These are phyloP conservation scores for Poeciliopsis infans DNA, from an alignment of 2,797 vertebrate genomes.

Conservation along the genomic window DNA sequence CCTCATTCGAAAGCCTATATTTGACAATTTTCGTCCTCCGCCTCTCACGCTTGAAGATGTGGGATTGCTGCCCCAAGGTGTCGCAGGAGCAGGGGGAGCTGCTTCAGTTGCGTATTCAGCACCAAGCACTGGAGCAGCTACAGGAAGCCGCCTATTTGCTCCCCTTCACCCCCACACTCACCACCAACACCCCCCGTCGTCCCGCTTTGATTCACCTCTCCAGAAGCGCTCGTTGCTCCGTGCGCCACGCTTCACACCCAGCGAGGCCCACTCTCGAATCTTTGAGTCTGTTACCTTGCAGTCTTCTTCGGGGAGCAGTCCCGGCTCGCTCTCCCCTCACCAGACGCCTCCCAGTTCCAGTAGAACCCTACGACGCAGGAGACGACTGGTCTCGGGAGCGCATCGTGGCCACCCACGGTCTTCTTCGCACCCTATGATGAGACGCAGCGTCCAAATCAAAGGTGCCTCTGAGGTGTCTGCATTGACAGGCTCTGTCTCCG, in stretches of 20 bases:
- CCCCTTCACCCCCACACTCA: constrained; percentile 85
- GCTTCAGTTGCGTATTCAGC: constrained; percentile 83
- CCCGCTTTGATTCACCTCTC: constrained; percentile 86
- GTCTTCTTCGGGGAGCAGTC: constrained; percentile 81
- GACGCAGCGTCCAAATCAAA: constrained; percentile 87
- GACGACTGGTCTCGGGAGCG: constrained; percentile 75
- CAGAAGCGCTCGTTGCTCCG: constrained; percentile 93
- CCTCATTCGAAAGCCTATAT: constrained; percentile 97
- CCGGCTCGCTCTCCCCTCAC: constrained; percentile 84
- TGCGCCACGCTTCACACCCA: constrained; percentile 95
- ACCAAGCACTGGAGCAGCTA: constrained; percentile 69
- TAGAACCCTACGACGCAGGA: constrained; percentile 76
- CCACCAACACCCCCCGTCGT: constrained; percentile 79
- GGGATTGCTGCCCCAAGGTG: constrained; percentile 85
- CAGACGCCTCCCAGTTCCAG: constrained; percentile 80
- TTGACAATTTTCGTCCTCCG: constrained; percentile 97
- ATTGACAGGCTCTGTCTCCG: constrained; percentile 85
- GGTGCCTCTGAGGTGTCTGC: constrained; percentile 83
- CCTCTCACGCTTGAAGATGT: constrained; percentile 95
- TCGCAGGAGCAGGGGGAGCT: constrained; percentile 70
- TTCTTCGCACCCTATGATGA: constrained; percentile 97
- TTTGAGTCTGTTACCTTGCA: constrained; percentile 96
- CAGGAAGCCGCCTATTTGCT: constrained; percentile 88
- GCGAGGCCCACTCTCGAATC: constrained; percentile 97
- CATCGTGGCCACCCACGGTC: constrained; percentile 88